Evolutionary conservation across 2,113 vertebrate genomes (phyloP), one percentile per base, ranked within the genome.

Genomic region (Loxodonta africana): DNA sequence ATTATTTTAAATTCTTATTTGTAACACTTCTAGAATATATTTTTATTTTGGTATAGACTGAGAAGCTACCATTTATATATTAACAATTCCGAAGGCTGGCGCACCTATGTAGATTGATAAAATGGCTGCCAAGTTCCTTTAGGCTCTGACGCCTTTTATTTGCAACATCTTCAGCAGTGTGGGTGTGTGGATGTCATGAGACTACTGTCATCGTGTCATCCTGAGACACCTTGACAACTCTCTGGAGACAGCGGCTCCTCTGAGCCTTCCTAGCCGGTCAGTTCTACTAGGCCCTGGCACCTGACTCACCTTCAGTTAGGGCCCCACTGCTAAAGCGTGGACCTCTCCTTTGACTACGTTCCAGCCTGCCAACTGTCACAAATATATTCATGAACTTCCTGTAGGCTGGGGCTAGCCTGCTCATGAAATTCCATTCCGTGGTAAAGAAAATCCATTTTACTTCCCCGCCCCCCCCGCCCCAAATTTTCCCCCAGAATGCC

Each of bases 1-100:
- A 73, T 78, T 83, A 67, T 94, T 91, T 95, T 63, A 85, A 57
- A 69, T 83, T 91, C 91, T 51, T 96, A 21, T 91, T 65, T 91
- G 51, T 95, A 94, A 95, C 37, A 46, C 41, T 83, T 69, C 85
- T 51, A 85, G 83, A 46, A 76, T 92, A 37, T 89, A 86, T 94
- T 96, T 91, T 97, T 83, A 88, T 71, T 51, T 88, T n/a, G 76
- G 53, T n/a, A 46, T 44, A 96, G 80, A 77, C 63, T 87, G 37
- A 89, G 78, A 96, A 95, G 76, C 80, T 51, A 89, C 51, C 41
- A 41, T 63, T 51, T 65, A 82, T 71, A 83, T 65, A 60, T 33
- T 83, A 94, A 94, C 80, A 30, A 5, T 80, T 78, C 57, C 80
- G n/a, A 95, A 6, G 17, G 46, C 41, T 37, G n/a, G 65, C 65